These are phyloP conservation scores for Empis stercorea DNA, from an alignment of 2,888 invertebrate species.

Conservation along the genomic window DNA sequence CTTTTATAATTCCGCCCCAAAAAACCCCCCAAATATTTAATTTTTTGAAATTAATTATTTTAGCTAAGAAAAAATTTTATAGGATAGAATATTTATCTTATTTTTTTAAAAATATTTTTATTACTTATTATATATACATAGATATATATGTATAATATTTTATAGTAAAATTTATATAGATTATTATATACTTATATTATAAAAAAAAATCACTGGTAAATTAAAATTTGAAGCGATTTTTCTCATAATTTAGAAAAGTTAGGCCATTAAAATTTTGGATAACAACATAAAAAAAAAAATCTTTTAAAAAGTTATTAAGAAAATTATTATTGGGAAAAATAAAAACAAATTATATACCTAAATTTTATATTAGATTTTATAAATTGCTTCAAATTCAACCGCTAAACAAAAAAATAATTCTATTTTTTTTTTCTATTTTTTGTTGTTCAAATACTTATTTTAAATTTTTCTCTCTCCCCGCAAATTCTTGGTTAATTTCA, in stretches of 20 bases:
- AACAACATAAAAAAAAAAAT: too few species aligned
- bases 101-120: too few species aligned
- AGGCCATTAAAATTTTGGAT: too few species aligned
- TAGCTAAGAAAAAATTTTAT: neutral
- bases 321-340: too few species aligned
- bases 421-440: neutral
- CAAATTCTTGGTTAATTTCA: slow-evolving; percentile 1
- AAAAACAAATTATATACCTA: too few species aligned
- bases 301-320: too few species aligned
- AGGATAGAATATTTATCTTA: neutral
- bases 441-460: neutral
- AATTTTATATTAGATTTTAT: too few species aligned
- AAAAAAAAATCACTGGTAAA: neutral
- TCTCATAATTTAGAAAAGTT: neutral
- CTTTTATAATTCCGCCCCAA: neutral
- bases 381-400: neutral
- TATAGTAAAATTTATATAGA: too few species aligned
- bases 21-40: too few species aligned
- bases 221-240: neutral
- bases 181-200: too few species aligned
- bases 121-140: too few species aligned
- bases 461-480: neutral
- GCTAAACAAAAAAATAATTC: neutral
- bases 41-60: neutral
- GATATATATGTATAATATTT: too few species aligned